phyloP scores from a whole-genome alignment of 37 sponge, comb jelly and placozoan genomes.

The Beroe forskalii region DNA sequence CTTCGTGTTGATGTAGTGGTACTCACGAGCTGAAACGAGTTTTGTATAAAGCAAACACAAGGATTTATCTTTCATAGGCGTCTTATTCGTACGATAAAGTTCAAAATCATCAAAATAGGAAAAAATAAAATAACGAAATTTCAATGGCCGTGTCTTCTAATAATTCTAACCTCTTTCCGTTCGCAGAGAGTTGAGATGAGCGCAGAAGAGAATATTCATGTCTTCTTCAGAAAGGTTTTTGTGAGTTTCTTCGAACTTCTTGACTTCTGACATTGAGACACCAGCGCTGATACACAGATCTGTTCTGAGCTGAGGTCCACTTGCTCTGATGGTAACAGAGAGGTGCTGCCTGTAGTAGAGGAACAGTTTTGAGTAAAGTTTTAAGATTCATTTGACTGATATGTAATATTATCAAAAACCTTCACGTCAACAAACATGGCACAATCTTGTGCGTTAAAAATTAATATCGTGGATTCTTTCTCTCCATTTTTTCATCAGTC shows the following conservation, averaged over 20 bases:
- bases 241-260: conserved; percentile 21
- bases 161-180: conserved; percentile 29
- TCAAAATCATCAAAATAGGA: no score
- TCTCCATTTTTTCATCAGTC: no score
- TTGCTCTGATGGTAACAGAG: neutral
- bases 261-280: neutral
- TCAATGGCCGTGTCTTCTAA: no score
- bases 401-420: no score
- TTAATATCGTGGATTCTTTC: no score
- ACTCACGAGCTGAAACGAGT: neutral
- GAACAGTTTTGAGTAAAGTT: no score
- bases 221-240: conserved; percentile 19
- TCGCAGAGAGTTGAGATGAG: conserved; percentile 44
- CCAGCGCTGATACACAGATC: conserved; percentile 57
- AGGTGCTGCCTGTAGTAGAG: conserved; percentile 45
- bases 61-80: no score
- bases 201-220: conserved; percentile 44
- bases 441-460: no score
- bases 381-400: no score
- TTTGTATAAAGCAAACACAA: neutral
- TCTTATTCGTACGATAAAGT: no score
- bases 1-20: neutral
- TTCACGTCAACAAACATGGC: no score
- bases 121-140: no score
- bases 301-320: conserved; percentile 20